A percentile compares a stretch with the other conserved stretches of the same genome.
Conservation (phyloP, 2,113 vertebrate species). For the Engystomops pustulosus region DNA sequence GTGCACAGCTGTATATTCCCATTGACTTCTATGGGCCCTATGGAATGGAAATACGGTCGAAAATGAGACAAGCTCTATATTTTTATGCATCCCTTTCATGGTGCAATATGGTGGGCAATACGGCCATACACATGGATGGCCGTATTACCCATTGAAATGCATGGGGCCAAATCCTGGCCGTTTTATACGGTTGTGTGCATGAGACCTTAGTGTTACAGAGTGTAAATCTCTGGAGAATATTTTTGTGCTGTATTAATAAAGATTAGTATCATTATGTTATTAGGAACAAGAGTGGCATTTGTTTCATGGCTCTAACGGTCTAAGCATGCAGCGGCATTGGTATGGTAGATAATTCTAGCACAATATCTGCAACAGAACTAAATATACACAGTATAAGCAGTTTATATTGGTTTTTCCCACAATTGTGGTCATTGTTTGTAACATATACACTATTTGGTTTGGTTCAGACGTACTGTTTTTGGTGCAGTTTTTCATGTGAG, state of each 20-base stretch:
- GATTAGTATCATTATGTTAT: not conserved
- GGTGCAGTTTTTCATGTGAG: not conserved
- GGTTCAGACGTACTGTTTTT: not conserved
- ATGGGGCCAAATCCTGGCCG: no score
- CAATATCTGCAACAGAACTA: not conserved
- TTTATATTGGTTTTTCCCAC: not conserved
- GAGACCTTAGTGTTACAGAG: not conserved
- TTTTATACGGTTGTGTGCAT: no score
- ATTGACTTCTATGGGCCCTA: no score
- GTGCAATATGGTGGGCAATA: no score
- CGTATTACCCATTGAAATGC: no score
- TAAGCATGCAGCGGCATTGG: not conserved
- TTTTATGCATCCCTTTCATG: no score
- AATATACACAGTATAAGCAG: not conserved
- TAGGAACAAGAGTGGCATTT: not conserved
- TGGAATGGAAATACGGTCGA: no score
- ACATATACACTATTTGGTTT: not conserved
- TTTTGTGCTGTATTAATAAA: not conserved
- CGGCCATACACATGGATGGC: no score
- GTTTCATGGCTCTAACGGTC: not conserved
- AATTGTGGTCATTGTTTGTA: not conserved
- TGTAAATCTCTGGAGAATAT: not conserved
- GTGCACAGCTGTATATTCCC: no score
- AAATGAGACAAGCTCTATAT: no score
- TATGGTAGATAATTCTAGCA: not conserved